A percentile compares a stretch with the other conserved stretches of the same genome.
These are phyloP conservation scores for Bombus vancouverensis DNA, from an alignment of 1,140 invertebrate genomes.

Conservation along the genomic window DNA sequence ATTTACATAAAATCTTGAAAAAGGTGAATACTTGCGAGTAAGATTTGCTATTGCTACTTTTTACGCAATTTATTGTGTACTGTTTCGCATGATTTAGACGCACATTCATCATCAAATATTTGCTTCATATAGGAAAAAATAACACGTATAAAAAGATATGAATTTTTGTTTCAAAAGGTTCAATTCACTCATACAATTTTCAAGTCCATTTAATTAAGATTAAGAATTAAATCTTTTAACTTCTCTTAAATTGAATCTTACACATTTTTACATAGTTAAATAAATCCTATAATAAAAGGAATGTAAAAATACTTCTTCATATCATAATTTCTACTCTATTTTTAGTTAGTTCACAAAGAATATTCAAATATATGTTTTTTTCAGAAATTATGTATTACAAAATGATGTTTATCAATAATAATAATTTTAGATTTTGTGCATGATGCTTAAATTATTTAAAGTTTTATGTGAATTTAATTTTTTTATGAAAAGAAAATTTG, in stretches of 20 bases:
- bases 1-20: constrained; percentile 44
- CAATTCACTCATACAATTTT: constrained; percentile 4
- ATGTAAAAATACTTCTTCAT: constrained; percentile 47
- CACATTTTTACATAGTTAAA: neutral
- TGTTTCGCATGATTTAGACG: constrained; percentile 1
- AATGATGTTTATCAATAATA: neutral
- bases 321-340: constrained; percentile 1
- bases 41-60: constrained; percentile 11
- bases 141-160: constrained; percentile 43
- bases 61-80: constrained; percentile 9
- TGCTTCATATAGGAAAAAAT: constrained; percentile 19
- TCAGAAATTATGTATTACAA: neutral
- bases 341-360: neutral
- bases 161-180: constrained; percentile 1
- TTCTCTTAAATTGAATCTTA: neutral
- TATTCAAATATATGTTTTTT: neutral
- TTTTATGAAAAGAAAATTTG: neutral
- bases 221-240: neutral
- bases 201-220: constrained; percentile 13
- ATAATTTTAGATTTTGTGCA: neutral
- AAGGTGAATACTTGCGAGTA: constrained; percentile 20
- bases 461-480: constrained; percentile 9
- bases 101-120: neutral
- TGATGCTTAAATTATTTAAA: constrained; percentile 7
- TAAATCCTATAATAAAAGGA: constrained; percentile 43